Conservation (phyloP, 2,888 invertebrate species). For the Tolmerus cingulatus region DNA sequence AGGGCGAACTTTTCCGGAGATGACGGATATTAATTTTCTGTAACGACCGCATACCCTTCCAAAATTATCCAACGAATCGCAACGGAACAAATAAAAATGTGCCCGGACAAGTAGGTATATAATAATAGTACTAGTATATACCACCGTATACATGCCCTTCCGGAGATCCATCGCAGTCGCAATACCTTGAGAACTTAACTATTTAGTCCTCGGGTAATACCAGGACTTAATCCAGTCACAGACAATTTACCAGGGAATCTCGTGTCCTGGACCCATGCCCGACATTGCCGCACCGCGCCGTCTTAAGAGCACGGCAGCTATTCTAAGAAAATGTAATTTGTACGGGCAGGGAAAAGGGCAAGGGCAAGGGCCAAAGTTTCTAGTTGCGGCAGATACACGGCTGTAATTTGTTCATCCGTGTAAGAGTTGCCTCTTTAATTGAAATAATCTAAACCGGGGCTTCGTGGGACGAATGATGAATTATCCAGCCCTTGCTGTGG, state of each 20-base stretch:
- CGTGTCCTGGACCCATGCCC: neutral
- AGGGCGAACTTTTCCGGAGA: neutral
- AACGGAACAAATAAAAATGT: neutral
- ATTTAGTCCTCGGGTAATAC: conserved; percentile 14
- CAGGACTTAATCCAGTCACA: neutral
- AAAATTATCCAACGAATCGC: neutral
- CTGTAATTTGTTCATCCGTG: conserved; percentile 14
- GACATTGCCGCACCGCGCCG: neutral
- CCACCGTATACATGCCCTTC: neutral
- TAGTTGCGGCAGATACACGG: neutral
- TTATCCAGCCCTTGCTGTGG: neutral
- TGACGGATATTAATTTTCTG: neutral
- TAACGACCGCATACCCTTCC: neutral
- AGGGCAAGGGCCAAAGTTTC: neutral
- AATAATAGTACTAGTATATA: neutral
- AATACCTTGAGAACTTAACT: neutral
- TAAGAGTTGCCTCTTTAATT: conserved; percentile 26
- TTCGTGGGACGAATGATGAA: neutral
- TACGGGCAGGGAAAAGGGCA: no score
- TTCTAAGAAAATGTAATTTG: neutral
- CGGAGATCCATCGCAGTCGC: neutral
- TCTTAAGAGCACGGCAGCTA: neutral
- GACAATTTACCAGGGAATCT: neutral
- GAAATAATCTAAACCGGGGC: neutral
- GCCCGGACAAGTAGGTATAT: neutral